Conservation (phyloP, 2,888 invertebrate species). For the Caenorhabditis macrosperma region DNA sequence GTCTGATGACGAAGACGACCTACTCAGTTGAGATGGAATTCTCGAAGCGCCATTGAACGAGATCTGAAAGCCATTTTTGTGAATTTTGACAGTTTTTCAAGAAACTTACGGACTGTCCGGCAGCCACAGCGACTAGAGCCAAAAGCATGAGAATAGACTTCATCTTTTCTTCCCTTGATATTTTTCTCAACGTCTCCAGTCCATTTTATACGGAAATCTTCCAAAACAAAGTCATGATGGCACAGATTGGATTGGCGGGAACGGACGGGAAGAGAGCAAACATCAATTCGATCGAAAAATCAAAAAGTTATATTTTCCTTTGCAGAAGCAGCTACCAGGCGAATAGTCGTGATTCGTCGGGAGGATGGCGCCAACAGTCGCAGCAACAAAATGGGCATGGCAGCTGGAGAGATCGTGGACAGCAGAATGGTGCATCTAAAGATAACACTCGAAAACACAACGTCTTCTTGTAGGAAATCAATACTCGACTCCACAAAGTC, state of each 20-base stretch:
- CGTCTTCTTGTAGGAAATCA: not conserved
- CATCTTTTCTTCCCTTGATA: slow-evolving; percentile 7
- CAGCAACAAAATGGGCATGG: not conserved
- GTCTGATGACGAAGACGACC: not conserved
- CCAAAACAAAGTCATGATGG: slow-evolving; percentile 4
- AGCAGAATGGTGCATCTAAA: too few species aligned
- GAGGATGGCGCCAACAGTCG: too few species aligned
- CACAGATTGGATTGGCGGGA: not conserved
- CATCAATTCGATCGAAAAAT: slow-evolving; percentile 12
- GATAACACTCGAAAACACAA: too few species aligned
- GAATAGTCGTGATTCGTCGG: too few species aligned
- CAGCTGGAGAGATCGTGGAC: too few species aligned
- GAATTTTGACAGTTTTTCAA: not conserved
- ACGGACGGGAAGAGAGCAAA: not conserved
- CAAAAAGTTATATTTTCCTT: not conserved
- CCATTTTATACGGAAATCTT: slow-evolving; percentile 1
- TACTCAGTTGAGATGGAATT: slow-evolving; percentile 25
- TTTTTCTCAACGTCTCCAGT: not conserved
- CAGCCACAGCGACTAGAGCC: slow-evolving; percentile 20
- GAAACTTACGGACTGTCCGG: slow-evolving; percentile 13
- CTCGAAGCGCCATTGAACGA: slow-evolving; percentile 3
- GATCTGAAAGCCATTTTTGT: slow-evolving; percentile 8
- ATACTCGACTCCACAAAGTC: slow-evolving; percentile 5
- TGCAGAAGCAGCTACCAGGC: not conserved
- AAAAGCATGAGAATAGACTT: slow-evolving; percentile 26